Evolutionary conservation across 2,888 invertebrate species (phyloP).

Genomic region (Drosophila emarginata): DNA sequence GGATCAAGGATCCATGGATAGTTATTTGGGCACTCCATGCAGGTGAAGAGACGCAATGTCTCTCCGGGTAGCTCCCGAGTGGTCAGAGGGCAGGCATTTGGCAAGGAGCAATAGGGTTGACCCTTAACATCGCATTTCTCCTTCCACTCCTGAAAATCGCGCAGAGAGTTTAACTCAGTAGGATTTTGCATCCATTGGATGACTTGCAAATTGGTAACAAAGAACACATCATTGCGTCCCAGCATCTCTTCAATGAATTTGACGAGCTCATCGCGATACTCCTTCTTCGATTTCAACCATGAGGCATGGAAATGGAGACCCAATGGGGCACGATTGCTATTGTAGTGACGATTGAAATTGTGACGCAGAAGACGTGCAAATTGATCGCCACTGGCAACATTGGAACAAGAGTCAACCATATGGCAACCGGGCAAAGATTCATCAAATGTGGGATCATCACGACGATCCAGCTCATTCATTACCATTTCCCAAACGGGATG

Average conservation of each 20-base stretch:
- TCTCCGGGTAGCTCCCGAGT: conserved; percentile 96
- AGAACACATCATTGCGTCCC: conserved; percentile 94
- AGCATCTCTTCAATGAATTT: conserved; percentile 97
- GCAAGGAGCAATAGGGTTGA: conserved; percentile 95
- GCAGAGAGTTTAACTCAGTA: conserved; percentile 91
- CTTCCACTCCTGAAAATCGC: conserved; percentile 97
- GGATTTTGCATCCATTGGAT: conserved; percentile 99
- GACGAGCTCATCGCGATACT: conserved; percentile 94
- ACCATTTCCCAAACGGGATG: conserved; percentile 99
- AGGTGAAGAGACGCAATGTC: conserved; percentile 95
- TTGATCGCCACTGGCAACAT: conserved; percentile 95
- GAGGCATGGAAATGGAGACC: conserved; percentile 97
- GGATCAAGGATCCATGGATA: conserved; percentile 98
- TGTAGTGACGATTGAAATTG: conserved; percentile 97
- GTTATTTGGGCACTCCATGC: conserved; percentile 97
- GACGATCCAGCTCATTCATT: conserved; percentile 96
- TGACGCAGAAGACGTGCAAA: conserved; percentile 94
- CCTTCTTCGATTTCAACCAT: conserved; percentile 96
- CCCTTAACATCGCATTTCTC: conserved; percentile 97
- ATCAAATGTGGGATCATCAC: conserved; percentile 96
- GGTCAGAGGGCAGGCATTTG: conserved; percentile 94
- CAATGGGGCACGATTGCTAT: conserved; percentile 95
- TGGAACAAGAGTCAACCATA: conserved; percentile 96
- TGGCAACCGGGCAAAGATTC: conserved; percentile 97
- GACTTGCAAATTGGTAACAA: conserved; percentile 94